Percentiles rank a stretch among this genome's conserved stretches.
Evolutionary conservation across 1,140 invertebrate genomes (phyloP).

Genomic region (Bacillus rossius): DNA sequence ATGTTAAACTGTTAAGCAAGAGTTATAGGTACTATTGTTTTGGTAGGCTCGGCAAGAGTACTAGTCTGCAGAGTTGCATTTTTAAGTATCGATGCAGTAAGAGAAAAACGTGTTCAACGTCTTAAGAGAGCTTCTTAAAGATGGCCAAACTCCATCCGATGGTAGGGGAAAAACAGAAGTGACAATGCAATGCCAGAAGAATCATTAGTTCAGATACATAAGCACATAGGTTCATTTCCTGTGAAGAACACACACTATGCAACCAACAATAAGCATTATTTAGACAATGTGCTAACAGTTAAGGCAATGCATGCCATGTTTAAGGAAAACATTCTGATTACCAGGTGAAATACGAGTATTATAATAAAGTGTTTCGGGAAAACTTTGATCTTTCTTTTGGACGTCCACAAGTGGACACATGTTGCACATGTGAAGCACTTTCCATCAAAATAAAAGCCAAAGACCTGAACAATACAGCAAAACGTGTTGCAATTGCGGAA

Average conservation of each 20-base stretch:
- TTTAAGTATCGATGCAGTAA: no score
- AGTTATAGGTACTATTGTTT: no score
- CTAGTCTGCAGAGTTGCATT: no score
- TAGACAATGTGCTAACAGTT: not conserved
- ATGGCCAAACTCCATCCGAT: no score
- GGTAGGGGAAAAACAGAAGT: not conserved
- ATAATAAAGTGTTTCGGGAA: not conserved
- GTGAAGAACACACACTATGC: slow-evolving; percentile 1
- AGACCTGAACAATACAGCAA: slow-evolving; percentile 1
- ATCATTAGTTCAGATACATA: not conserved
- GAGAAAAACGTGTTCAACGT: no score
- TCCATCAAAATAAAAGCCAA: not conserved
- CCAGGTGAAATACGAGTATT: not conserved
- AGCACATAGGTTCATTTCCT: slow-evolving; percentile 7
- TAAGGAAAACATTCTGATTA: not conserved
- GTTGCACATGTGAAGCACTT: not conserved
- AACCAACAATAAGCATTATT: not conserved
- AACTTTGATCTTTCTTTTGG: slow-evolving; percentile 3
- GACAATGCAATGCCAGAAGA: not conserved
- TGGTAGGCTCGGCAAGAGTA: no score
- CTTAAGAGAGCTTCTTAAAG: no score
- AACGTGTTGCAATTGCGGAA: not conserved
- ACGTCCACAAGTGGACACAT: slow-evolving; percentile 1
- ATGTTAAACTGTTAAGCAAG: no score
- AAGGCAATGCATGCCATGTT: not conserved